phyloP scores from a whole-genome alignment of 2,888 invertebrate species.

The Beris morrisii region DNA sequence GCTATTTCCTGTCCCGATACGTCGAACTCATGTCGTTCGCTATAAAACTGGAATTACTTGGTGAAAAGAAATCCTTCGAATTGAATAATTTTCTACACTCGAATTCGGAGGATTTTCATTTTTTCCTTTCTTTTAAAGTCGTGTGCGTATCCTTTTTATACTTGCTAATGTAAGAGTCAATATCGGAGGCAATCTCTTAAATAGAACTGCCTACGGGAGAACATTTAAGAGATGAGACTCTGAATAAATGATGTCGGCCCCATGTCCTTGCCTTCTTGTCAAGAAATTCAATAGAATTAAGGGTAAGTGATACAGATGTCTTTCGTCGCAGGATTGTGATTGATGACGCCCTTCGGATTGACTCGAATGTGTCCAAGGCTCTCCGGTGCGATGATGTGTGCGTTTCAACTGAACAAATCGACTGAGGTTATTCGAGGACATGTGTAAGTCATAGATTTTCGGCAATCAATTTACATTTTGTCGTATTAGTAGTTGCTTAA shows the following conservation, averaged over 20 bases:
- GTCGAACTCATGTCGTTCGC: no score
- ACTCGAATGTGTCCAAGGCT: conserved; percentile 4
- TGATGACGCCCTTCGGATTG: conserved; percentile 37
- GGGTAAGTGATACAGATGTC: conserved; percentile 44
- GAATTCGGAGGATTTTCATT: no score
- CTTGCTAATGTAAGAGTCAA: no score
- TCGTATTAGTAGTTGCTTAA: conserved; percentile 6
- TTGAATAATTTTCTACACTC: no score
- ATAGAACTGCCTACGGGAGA: conserved; percentile 17
- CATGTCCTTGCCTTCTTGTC: conserved; percentile 33
- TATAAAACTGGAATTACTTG: no score
- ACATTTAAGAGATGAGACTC: conserved; percentile 35
- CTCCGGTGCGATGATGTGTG: conserved; percentile 8
- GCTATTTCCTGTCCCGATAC: conserved; percentile 29
- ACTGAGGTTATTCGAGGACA: conserved; percentile 40
- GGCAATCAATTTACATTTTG: conserved; percentile 21
- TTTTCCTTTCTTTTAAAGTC: no score
- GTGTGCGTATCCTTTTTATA: no score
- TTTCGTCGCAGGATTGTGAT: conserved; percentile 42
- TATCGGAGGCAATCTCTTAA: no score
- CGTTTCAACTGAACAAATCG: conserved; percentile 38
- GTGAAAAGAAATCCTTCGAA: no score
- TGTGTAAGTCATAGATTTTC: conserved; percentile 22
- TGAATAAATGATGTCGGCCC: conserved; percentile 36
- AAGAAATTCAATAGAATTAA: conserved; percentile 41